Evolutionary conservation across 2,113 vertebrate genomes (phyloP).

Genomic region (Girardinichthys multiradiatus): DNA sequence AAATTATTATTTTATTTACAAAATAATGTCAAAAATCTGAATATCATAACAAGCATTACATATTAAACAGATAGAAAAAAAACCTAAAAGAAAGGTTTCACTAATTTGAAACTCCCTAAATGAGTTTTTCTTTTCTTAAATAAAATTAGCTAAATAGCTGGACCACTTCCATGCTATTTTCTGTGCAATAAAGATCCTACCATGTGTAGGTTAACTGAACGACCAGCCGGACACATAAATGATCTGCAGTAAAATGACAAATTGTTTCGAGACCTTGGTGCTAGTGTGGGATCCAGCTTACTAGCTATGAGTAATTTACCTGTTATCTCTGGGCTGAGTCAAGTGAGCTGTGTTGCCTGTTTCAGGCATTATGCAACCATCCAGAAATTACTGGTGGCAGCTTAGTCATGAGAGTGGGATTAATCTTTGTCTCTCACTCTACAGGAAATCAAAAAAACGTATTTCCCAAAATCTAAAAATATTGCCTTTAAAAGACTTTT

Average conservation of each 20-base stretch:
- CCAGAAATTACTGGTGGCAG: neutral
- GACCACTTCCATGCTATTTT: neutral
- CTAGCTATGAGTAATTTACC: conserved; percentile 5
- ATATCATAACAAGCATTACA: too few relatives aligned
- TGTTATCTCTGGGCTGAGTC: neutral
- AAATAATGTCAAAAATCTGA: neutral
- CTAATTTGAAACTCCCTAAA: too few relatives aligned
- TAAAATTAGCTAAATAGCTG: neutral
- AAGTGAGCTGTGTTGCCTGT: conserved; percentile 3
- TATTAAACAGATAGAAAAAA: too few relatives aligned
- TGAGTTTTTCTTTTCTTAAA: neutral
- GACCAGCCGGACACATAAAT: conserved; percentile 1
- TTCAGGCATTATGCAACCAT: neutral
- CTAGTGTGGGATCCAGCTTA: neutral
- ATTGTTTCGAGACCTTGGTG: neutral
- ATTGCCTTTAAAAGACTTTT: neutral
- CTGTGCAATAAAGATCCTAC: too few relatives aligned
- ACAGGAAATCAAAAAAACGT: neutral
- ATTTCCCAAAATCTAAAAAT: conserved; percentile 9
- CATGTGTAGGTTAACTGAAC: neutral
- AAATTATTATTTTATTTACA: too few relatives aligned
- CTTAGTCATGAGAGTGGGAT: neutral
- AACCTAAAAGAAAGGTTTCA: too few relatives aligned
- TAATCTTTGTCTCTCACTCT: neutral
- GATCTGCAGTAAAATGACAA: conserved; percentile 11